Evolutionary conservation across 2,113 vertebrate genomes (phyloP).

Genomic region (Gallinago media): DNA sequence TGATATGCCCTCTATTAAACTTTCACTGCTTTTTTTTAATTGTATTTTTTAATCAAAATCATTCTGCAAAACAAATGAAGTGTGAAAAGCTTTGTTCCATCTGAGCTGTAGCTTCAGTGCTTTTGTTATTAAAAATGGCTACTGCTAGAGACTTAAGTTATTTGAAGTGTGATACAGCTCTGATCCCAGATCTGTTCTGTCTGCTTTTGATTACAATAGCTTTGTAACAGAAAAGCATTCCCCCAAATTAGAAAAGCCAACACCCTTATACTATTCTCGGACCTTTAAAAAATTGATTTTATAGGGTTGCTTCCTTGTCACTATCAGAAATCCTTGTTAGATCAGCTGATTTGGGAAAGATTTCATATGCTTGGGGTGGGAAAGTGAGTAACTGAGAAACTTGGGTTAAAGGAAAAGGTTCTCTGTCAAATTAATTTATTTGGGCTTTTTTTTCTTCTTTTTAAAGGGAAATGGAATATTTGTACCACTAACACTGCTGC

Average conservation of each 20-base stretch:
- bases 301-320: not conserved
- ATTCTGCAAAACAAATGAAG: not conserved
- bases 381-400: not conserved
- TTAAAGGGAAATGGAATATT: not conserved
- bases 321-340: not conserved
- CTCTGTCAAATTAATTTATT: not conserved
- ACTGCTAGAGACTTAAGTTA: not conserved
- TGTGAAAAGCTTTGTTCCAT: not conserved
- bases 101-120: not conserved
- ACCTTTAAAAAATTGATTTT: not conserved
- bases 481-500: not conserved
- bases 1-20: slow-evolving; percentile 26
- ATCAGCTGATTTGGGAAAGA: not conserved
- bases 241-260: not conserved
- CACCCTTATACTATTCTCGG: rapidly evolving
- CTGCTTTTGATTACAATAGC: not conserved
- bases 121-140: not conserved
- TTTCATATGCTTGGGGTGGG: not conserved
- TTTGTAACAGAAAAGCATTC: not conserved
- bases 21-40: not conserved
- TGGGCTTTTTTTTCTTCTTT: not conserved
- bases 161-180: not conserved
- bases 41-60: slow-evolving; percentile 3
- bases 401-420: not conserved
- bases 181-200: not conserved